Conservation (phyloP, 2,113 vertebrate genomes). For the Anoura caudifer region DNA sequence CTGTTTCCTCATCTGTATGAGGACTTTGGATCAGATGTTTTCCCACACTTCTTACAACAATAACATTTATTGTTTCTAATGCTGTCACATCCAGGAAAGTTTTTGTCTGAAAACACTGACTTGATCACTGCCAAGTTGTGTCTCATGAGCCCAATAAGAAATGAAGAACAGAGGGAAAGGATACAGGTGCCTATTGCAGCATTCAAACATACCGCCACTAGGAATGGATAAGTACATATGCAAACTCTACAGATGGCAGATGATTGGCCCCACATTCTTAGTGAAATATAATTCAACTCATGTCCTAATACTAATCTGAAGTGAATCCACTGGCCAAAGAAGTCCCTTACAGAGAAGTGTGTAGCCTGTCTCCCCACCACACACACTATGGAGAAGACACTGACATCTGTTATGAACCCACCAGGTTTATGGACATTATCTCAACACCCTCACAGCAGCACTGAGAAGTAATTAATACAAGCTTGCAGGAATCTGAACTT, state of each 20-base stretch:
- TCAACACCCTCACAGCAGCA: neutral
- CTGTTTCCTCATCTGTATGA: neutral
- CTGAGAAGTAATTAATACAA: neutral
- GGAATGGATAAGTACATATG: neutral
- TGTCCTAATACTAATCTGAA: neutral
- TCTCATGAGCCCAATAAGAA: neutral
- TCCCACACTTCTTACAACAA: neutral
- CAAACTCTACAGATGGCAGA: neutral
- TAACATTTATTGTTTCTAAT: neutral
- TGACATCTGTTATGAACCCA: neutral
- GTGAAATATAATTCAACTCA: neutral
- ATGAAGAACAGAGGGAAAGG: neutral
- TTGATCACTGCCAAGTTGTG: neutral
- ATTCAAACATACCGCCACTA: neutral
- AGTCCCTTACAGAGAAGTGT: neutral
- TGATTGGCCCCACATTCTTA: neutral
- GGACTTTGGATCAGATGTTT: neutral
- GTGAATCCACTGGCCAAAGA: neutral
- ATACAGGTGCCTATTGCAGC: neutral
- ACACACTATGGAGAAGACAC: neutral
- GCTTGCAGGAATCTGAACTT: neutral
- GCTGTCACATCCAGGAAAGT: neutral
- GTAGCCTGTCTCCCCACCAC: neutral
- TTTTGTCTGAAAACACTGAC: neutral
- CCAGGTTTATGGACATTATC: neutral